Evolutionary conservation across 2,888 invertebrate species (phyloP).

Genomic region (Nomada fabriciana): DNA sequence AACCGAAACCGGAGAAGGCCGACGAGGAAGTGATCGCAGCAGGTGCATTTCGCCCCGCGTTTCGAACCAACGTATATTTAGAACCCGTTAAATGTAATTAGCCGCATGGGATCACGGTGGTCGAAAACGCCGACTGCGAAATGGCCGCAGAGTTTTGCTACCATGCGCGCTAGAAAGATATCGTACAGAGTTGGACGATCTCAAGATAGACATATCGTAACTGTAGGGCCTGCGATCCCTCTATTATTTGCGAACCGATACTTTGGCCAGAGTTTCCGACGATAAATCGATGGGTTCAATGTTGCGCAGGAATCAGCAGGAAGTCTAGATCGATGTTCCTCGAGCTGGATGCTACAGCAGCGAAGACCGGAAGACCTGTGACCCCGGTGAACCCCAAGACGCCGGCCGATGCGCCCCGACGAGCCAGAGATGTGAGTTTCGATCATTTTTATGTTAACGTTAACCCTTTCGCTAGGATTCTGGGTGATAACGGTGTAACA

Average conservation of each 20-base stretch:
- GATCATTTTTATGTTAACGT: not conserved
- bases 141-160: not conserved
- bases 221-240: not conserved
- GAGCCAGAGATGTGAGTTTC: slow-evolving; percentile 85
- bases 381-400: slow-evolving; percentile 87
- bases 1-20: slow-evolving; percentile 87
- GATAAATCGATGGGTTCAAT: slow-evolving; percentile 1
- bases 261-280: not conserved
- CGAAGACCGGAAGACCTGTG: slow-evolving; percentile 87
- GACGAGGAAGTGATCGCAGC: slow-evolving; percentile 93
- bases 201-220: slow-evolving; percentile 21
- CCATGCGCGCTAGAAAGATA: slow-evolving; percentile 17
- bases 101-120: slow-evolving; percentile 20
- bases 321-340: slow-evolving; percentile 94
- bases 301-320: slow-evolving; percentile 90
- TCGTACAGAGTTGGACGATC: not conserved
- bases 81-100: slow-evolving; percentile 45
- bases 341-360: slow-evolving; percentile 92
- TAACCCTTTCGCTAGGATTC: not conserved
- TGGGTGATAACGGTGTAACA: too few species aligned
- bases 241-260: slow-evolving; percentile 17
- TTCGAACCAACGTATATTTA: slow-evolving; percentile 31
- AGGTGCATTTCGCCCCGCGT: slow-evolving; percentile 85
- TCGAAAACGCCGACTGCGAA: slow-evolving; percentile 5
- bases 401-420: slow-evolving; percentile 86